A percentile compares a stretch with the other conserved stretches of the same genome.
Evolutionary conservation across 2,888 invertebrate genomes (phyloP).

Genomic region (Malthinus flaveolus): DNA sequence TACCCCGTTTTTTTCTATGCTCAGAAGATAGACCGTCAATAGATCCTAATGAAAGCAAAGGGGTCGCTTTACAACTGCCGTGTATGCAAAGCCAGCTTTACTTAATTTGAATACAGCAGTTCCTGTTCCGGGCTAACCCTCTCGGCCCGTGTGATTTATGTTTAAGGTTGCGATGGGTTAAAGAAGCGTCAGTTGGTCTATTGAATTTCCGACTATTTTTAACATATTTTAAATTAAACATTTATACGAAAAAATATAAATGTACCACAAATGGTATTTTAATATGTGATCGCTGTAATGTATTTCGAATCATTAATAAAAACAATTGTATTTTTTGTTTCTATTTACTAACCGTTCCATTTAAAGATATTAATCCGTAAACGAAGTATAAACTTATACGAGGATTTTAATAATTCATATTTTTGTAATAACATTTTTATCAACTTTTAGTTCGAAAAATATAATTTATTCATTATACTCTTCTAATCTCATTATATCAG

Average conservation of each 20-base stretch:
- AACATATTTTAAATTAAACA: background rate
- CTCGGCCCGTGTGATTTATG: conserved; percentile 41
- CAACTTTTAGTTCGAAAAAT: background rate
- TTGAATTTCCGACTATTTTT: background rate
- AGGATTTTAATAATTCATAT: background rate
- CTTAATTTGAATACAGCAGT: conserved; percentile 41
- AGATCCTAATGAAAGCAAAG: conserved; percentile 38
- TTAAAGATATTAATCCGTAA: background rate
- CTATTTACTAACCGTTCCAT: too few species aligned
- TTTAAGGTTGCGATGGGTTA: conserved; percentile 34
- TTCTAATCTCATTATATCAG: conserved; percentile 37
- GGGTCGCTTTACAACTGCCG: conserved; percentile 36
- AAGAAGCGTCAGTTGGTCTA: conserved; percentile 38
- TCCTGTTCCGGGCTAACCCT: conserved; percentile 42
- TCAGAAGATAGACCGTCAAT: conserved; percentile 37
- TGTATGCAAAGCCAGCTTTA: conserved; percentile 35
- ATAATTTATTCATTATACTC: conserved; percentile 42
- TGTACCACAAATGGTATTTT: background rate
- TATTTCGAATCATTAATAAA: too few species aligned
- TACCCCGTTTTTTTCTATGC: conserved; percentile 33
- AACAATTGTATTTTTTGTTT: too few species aligned
- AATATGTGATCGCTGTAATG: background rate
- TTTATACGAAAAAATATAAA: background rate
- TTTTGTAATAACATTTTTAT: background rate
- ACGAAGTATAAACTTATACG: background rate